A percentile compares a stretch with the other conserved stretches of the same genome.
phyloP scores from a whole-genome alignment of 37 sponge, comb jelly and placozoan genomes.

The Oopsacas minuta region DNA sequence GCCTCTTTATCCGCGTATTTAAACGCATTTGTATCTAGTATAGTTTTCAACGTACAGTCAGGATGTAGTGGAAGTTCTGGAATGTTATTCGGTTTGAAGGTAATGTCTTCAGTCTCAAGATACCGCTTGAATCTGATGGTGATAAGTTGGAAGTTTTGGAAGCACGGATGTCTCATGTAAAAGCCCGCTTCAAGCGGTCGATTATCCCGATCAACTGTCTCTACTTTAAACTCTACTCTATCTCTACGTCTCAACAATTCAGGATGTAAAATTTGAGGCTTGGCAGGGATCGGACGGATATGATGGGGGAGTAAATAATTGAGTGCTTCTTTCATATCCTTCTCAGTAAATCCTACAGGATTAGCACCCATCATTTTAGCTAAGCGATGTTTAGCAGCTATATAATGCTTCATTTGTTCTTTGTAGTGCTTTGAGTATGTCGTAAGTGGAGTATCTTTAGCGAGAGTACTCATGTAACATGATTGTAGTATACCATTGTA shows the following conservation, averaged over 20 bases:
- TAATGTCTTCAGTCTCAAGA: neutral
- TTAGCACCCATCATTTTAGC: constrained; percentile 58
- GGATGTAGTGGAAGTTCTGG: neutral
- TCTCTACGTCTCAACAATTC: neutral
- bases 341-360: constrained; percentile 37
- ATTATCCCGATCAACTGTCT: constrained; percentile 19
- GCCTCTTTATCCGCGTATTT: neutral
- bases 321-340: constrained; percentile 46
- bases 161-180: constrained; percentile 55
- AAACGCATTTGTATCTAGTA: neutral
- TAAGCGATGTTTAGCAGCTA: constrained; percentile 24
- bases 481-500: neutral
- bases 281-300: neutral
- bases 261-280: neutral
- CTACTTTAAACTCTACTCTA: neutral
- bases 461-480: neutral
- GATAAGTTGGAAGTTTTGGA: constrained; percentile 30
- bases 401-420: constrained; percentile 26
- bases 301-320: constrained; percentile 48
- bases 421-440: neutral
- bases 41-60: neutral
- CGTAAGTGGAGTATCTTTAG: neutral
- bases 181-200: constrained; percentile 57
- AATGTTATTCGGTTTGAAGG: neutral
- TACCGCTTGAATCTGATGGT: neutral